A percentile compares a stretch with the other conserved stretches of the same genome.
phyloP scores from a whole-genome alignment of 2,797 vertebrate species.

The Spizella passerina region DNA sequence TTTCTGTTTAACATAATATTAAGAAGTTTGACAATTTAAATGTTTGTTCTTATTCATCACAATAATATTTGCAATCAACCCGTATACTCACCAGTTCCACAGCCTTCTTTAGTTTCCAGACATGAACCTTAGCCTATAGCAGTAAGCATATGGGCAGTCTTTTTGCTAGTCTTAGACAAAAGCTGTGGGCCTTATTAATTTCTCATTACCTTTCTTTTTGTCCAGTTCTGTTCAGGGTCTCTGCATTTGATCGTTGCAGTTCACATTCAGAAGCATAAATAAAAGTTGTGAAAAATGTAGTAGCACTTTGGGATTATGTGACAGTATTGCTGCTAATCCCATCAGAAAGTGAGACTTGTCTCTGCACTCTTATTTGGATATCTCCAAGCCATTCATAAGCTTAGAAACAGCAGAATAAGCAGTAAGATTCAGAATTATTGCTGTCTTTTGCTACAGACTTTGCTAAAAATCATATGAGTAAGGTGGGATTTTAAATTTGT shows the following conservation, averaged over 20 bases:
- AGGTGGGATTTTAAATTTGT: background rate
- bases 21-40: background rate
- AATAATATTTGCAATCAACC: background rate
- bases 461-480: background rate
- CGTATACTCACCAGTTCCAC: background rate
- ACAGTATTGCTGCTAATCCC: background rate
- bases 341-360: background rate
- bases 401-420: background rate
- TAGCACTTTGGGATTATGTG: background rate
- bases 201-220: background rate
- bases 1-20: background rate
- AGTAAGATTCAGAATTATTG: background rate
- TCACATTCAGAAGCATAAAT: background rate
- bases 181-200: background rate
- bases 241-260: background rate
- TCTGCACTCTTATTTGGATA: background rate
- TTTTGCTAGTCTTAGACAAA: background rate
- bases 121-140: background rate
- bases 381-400: background rate
- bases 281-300: background rate
- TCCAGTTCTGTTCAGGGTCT: background rate
- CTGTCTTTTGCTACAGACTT: background rate
- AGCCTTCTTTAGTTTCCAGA: background rate
- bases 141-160: background rate
- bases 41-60: background rate